Base-by-base conservation (phyloP, 2,797 vertebrate species). In the Artibeus lituratus region DNA sequence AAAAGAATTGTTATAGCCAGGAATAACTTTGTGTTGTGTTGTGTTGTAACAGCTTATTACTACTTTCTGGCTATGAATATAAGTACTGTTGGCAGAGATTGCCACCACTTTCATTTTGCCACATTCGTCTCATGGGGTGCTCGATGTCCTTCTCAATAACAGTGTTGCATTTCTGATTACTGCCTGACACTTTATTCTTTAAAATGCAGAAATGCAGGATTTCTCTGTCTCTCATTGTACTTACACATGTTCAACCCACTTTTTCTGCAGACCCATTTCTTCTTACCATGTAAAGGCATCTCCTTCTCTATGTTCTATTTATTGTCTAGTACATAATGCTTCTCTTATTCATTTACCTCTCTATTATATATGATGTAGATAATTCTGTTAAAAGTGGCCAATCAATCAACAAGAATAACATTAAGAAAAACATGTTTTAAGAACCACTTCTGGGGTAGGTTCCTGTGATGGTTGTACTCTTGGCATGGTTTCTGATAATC, bases 1-100 rank as follows among this genome's bases (percentile, higher is more conserved):
- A 2, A n/a, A 22, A 21, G 21, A 51, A 29, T 7, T 42, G 24
- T 35, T 7, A 3, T 0, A 1, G 1, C 26, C 62, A 10, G 2
- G 51, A 84, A 39, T 21, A 37, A 22, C 12, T 35, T 55, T 51
- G n/a, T 14, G 14, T 16, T 29, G 24, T 37, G 1, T 12, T 22
- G 62, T 67, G 14, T n/a, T 32, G 39, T 47, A 16, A 51, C 83
- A 47, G 3, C 3, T 51, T 29, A 2, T 21, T 29, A 12, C 10
- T 21, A 7, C 22, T 7, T 55, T 83, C 62, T 26, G 12, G 3
- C 26, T 44, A 3, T 92, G 44, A 42, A 14, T 53, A 0, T 21
- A 44, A 21, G 57, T 11, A 39, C 22, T 1, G 0, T 3, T 39
- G 59, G 69, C 37, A 77, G 65, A n/a, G 21, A 35, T 7, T 7